Evolutionary conservation across 2,797 vertebrate species (phyloP), one percentile per base, ranked within the genome.

Genomic region (Paguma larvata): DNA sequence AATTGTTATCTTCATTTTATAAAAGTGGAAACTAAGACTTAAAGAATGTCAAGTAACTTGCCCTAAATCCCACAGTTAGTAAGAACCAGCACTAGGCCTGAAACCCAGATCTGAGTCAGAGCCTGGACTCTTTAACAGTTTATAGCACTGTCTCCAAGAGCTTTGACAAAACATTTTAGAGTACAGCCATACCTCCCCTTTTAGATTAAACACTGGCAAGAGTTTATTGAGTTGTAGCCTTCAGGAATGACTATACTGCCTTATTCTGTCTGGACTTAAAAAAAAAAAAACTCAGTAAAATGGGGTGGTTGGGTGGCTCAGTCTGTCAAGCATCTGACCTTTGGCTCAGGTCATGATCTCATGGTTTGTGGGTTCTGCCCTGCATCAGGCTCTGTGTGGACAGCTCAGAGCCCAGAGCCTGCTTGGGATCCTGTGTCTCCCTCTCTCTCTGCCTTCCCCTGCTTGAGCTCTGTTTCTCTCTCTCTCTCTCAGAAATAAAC

Each of bases 11-110:
- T 95, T 65, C 53, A 65, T 78, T 44, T 75, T 68, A 72, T 30
- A 72, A 12, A 97, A 97, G 70, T 82, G 70, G 97, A 96, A 10
- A 89, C 5, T 48, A 95, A 80, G 92, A 85, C 38, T 72, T 93
- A 67, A 83, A 41, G 38, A 63, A 91, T 46, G 8, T 85, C 94
- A 86, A 95, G 38, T 88, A 93, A 95, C 51, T 85, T 82, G 75
- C 13, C 48, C 65, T 56, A 62, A 72, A 62, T 72, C 65, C 38
- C 73, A 91, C 2, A 80, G 89, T 25, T 87, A 95, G n/a, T 86
- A 85, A 91, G 38, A 44, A 51, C 34, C 4, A 68, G 23, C 95
- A 34, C 23, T 4, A 62, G 53, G 10, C 85, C 51, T 91, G 48
- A 56, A 85, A 93, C 8, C 38, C 53, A 51, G 51, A 72, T 73